These are phyloP conservation scores for Pandion haliaetus DNA, from an alignment of 2,113 vertebrate genomes.

Conservation along the genomic window DNA sequence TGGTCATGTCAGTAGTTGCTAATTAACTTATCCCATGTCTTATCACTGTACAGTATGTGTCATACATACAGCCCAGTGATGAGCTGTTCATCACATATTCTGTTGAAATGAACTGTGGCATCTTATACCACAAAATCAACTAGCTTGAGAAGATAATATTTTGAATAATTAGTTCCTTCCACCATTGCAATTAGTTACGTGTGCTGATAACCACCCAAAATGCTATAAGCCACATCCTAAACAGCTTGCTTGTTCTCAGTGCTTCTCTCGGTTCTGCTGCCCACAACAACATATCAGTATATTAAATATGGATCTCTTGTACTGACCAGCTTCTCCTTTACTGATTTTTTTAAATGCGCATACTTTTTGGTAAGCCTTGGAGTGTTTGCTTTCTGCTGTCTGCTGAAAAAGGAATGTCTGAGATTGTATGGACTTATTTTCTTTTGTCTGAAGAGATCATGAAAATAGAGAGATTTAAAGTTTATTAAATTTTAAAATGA, in stretches of 20 bases:
- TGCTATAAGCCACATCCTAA: background rate
- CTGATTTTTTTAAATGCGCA: background rate
- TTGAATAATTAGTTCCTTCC: background rate
- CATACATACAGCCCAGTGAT: background rate
- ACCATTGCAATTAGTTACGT: background rate
- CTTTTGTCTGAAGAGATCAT: background rate
- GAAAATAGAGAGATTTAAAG: background rate
- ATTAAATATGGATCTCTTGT: background rate
- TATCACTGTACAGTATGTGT: background rate
- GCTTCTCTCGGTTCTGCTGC: background rate
- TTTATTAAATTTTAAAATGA: background rate
- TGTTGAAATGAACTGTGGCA: background rate
- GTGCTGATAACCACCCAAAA: background rate
- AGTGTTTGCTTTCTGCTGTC: background rate
- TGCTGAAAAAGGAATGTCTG: background rate
- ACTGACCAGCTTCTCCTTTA: background rate
- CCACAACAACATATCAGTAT: background rate
- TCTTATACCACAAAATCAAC: background rate
- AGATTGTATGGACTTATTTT: background rate
- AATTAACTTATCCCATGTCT: slow-evolving; percentile 12
- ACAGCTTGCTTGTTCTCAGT: background rate
- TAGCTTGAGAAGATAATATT: background rate
- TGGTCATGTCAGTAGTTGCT: slow-evolving; percentile 25
- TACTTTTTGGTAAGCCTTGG: background rate
- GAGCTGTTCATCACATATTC: background rate